Base-by-base conservation (phyloP, 2,797 vertebrate species). In the Serranus cabrilla region DNA sequence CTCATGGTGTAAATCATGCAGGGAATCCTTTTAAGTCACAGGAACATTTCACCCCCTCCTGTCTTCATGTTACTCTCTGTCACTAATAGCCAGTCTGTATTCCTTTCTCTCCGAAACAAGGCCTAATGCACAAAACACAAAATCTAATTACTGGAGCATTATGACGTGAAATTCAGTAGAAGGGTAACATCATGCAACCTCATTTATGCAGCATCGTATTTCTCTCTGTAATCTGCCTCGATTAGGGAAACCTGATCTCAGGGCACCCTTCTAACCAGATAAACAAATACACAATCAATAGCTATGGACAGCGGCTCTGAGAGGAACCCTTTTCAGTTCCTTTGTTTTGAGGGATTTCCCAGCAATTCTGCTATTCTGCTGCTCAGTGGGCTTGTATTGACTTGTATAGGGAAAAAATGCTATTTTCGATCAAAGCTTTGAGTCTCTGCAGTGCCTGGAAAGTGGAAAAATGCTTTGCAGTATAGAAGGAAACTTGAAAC, bases 131-230 rank as follows among this genome's bases (percentile, higher is more conserved):
- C 89, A 88, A 84, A 83, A 78, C 61, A 70, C 55, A 67, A 85
- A 93, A 95, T 94, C 84, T 64, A 90, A 94, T 95, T 93, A 94
- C 81, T 3, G 58, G 66, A 87, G 86, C 93, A 93, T 95, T 92
- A 94, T 89, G 88, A 91, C 40, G 62, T 90, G 84, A 90, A 92
- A 91, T 88, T 90, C 83, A 89, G 85, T 89, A 86, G 87, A 92
- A 82, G 87, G 72, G 71, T 69, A 87, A 83, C 85, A 90, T 89
- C 70, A 79, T 75, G 74, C 79, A 81, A 55, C 71, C 89, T 92
- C 59, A 94, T 93, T 94, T 90, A 90, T 90, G 84, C 79, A 80
- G 92, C 89, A 93, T 95, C 86, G 9, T 85, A 89, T 95, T 95
- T 93, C 94, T 87, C 78, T 73, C 84, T 81, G 81, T 88, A 85